phyloP scores from a whole-genome alignment of 1,140 invertebrate genomes.

The Sarcophaga peregrina region DNA sequence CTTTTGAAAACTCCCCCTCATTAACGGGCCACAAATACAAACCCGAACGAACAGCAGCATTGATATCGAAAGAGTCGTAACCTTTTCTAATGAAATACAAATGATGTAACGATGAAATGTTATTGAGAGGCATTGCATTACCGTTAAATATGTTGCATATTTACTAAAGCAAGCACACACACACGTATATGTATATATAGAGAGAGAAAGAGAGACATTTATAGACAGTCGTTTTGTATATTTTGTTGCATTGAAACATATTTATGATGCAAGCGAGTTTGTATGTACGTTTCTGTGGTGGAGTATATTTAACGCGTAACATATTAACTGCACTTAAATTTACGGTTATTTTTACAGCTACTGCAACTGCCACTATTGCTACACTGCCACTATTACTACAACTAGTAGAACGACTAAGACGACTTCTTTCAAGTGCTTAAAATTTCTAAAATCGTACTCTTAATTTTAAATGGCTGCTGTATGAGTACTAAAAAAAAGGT shows the following conservation, averaged over 20 bases:
- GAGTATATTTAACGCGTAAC: slow-evolving; percentile 2
- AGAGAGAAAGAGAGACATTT: too few relatives aligned
- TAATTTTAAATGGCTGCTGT: not conserved
- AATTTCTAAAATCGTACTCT: slow-evolving; percentile 21
- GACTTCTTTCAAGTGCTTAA: not conserved
- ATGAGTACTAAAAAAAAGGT: not conserved
- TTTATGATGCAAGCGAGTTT: too few relatives aligned
- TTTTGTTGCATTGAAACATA: too few relatives aligned
- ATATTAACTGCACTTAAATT: slow-evolving; percentile 19
- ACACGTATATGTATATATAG: not conserved
- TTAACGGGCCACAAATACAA: not conserved
- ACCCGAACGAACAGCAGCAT: too few relatives aligned
- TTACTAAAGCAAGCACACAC: not conserved
- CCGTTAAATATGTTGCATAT: not conserved
- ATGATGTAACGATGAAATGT: not conserved
- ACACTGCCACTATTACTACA: not conserved
- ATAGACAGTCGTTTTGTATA: too few relatives aligned
- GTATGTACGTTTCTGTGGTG: too few relatives aligned
- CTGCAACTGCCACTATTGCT: not conserved
- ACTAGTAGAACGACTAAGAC: too few relatives aligned
- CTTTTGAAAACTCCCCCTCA: slow-evolving; percentile 27
- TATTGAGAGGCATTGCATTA: not conserved
- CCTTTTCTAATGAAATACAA: slow-evolving; percentile 34
- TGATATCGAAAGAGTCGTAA: slow-evolving; percentile 11
- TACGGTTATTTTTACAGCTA: slow-evolving; percentile 4